phyloP scores from a whole-genome alignment of 2,888 invertebrate species.

The Hololepta plana region DNA sequence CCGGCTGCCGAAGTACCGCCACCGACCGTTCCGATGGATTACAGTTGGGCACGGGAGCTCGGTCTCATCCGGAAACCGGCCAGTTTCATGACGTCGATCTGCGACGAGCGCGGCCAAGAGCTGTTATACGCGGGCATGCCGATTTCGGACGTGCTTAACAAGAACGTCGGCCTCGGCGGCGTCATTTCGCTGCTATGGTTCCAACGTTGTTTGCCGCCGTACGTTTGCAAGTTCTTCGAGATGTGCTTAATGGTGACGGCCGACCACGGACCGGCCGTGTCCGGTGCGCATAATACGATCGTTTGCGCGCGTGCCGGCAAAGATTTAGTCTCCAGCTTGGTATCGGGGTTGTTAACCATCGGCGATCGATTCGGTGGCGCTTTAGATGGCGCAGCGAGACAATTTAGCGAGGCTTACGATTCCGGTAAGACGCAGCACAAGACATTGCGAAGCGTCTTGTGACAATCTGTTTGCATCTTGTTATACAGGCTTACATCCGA shows the following conservation, averaged over 20 bases:
- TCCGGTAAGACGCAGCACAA: slow-evolving; percentile 42
- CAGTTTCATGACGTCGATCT: slow-evolving; percentile 98
- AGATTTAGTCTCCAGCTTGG: slow-evolving; percentile 83
- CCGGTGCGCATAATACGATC: slow-evolving; percentile 97
- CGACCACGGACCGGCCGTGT: slow-evolving; percentile 97
- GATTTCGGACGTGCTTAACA: slow-evolving; percentile 72
- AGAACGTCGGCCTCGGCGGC: slow-evolving; percentile 93
- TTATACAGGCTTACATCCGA: slow-evolving; percentile 70
- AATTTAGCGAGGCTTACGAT: slow-evolving; percentile 95
- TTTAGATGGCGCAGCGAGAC: slow-evolving; percentile 90
- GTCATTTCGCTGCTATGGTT: slow-evolving; percentile 97
- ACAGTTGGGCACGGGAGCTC: slow-evolving; percentile 94
- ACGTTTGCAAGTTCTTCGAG: slow-evolving; percentile 95
- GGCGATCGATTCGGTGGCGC: slow-evolving; percentile 99
- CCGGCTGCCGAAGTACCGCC: slow-evolving; percentile 87
- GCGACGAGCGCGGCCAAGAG: slow-evolving; percentile 97
- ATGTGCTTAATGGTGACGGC: slow-evolving; percentile 98
- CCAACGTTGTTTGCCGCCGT: slow-evolving; percentile 85
- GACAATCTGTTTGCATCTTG: too few species aligned
- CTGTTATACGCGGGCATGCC: slow-evolving; percentile 77
- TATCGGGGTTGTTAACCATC: slow-evolving; percentile 92
- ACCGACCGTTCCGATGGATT: slow-evolving; percentile 99
- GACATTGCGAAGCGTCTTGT: too few species aligned
- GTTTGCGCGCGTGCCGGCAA: slow-evolving; percentile 95
- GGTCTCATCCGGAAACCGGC: slow-evolving; percentile 97